Base-by-base conservation (phyloP, 2,888 invertebrate species). In the Cheilosia pagana region DNA sequence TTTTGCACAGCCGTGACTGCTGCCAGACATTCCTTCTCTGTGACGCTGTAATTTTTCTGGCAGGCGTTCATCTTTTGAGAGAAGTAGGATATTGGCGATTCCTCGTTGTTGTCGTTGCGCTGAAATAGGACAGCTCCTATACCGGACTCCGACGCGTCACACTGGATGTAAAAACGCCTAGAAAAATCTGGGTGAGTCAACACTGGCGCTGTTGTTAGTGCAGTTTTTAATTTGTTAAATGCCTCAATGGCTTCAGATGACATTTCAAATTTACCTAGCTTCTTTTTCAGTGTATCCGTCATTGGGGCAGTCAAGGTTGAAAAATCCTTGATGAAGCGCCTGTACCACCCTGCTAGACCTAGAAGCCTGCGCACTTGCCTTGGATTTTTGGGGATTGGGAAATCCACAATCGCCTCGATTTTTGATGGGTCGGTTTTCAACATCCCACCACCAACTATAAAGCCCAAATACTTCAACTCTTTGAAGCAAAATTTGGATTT, bases 181-280 rank as follows among this genome's bases (percentile, higher is more conserved):
- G 0, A 83, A 52, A 86, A 86, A 23, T 87, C 31, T 1, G 87
- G 71, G 4, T 79, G 77, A 19, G 78, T 63, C 6, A 87, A 45
- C 0, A 85, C 71, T 1, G 82, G 87, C 0, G 86, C 82, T 0
- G 77, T 63, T 0, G 81, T 81, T 12, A 87, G 23, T 0, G 39
- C 43, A 3, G 31, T 25, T 21, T 86, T 86, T 0, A 86, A 5
- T 10, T 48, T 19, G 0, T 78, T 71, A 31, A 87, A 86, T n/a
- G 87, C 31, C 3, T 3, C 7, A 31, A 74, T 35, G 2, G 81
- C 81, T n/a, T n/a, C n/a, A n/a, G n/a, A n/a, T n/a, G n/a, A n/a
- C n/a, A n/a, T n/a, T n/a, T n/a, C n/a, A n/a, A n/a, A n/a, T n/a
- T n/a, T n/a, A n/a, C n/a, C n/a, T n/a, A n/a, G n/a, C n/a, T 53